phyloP scores from a whole-genome alignment of 2,113 vertebrate genomes.

The Apaloderma vittatum region DNA sequence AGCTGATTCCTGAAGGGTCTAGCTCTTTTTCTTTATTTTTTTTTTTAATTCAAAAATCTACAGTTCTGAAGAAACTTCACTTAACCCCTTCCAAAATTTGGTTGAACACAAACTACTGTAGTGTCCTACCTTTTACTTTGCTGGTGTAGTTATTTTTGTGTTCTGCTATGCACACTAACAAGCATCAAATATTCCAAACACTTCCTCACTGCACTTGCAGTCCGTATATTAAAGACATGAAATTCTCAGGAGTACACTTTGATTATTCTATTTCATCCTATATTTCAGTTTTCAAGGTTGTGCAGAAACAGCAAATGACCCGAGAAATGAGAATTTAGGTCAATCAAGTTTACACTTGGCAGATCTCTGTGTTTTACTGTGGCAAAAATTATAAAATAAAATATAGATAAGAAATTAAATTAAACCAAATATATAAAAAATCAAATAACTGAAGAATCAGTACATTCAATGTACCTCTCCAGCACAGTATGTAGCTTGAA shows the following conservation, averaged over 20 bases:
- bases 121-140: neutral
- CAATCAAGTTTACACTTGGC: neutral
- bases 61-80: neutral
- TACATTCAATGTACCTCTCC: neutral
- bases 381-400: slow-evolving; percentile 16
- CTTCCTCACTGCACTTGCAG: neutral
- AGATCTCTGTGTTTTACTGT: neutral
- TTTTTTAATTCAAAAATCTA: neutral
- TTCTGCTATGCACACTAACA: slow-evolving; percentile 31
- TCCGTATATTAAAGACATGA: slow-evolving; percentile 37
- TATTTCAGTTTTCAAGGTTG: slow-evolving; percentile 46
- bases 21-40: neutral
- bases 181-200: slow-evolving; percentile 7
- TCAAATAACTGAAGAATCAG: neutral
- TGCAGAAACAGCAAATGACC: slow-evolving; percentile 7
- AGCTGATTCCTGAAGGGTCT: neutral
- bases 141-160: neutral
- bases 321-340: slow-evolving; percentile 43
- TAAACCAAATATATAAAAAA: neutral
- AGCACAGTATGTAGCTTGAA: neutral
- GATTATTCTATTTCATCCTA: slow-evolving; percentile 37
- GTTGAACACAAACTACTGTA: neutral
- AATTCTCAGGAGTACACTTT: slow-evolving; percentile 20
- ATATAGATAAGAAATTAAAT: neutral
- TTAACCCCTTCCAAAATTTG: slow-evolving; percentile 16